Evolutionary conservation across 2,888 invertebrate genomes (phyloP), one percentile per base, ranked within the genome.

Genomic region (Macrophya alboannulata): DNA sequence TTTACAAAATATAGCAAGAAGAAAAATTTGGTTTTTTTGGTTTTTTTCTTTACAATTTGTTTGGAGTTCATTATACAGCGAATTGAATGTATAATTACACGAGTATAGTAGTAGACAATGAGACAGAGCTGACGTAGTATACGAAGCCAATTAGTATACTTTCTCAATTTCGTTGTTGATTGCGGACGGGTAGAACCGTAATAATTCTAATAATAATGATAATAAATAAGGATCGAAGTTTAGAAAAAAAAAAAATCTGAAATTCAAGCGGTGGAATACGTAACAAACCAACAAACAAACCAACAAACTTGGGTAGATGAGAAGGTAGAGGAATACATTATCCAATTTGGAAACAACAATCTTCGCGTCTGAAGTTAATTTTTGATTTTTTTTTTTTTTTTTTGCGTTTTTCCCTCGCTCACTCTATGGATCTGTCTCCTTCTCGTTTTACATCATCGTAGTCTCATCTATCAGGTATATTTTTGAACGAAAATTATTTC

Each of bases 281-380:
- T 45, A 45, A 74, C 43, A 74, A 43, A 74, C 72, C 21, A n/a
- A 21, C 45, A 3, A 37, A 40, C 72, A 8, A 62, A 21, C 48
- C 1, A 48, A 48, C 48, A 48, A 48, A 10, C 68, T 31, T 37
- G 43, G 72, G 12, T 21, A 37, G 43, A 45, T 43, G 45, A 43
- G 62, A 10, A 25, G 25, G 72, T 45, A 45, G 37, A 74, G 43
- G 45, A 74, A 74, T 74, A 74, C n/a, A 74, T 45, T 74, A 45
- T 74, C n/a, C 72, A 74, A 74, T 74, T 74, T 45, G 45, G 72
- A 74, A 74, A 45, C 72, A 74, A 74, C 45, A 43, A 21, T 45
- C 45, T 45, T 45, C 72, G 43, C 21, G 72, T 74, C 45, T 8
- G 21, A 45, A 74, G 25, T 74, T 74, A 72, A 72, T 72, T 72